Evolutionary conservation across 2,888 invertebrate species (phyloP).

Genomic region (Drosophila fungiperda): DNA sequence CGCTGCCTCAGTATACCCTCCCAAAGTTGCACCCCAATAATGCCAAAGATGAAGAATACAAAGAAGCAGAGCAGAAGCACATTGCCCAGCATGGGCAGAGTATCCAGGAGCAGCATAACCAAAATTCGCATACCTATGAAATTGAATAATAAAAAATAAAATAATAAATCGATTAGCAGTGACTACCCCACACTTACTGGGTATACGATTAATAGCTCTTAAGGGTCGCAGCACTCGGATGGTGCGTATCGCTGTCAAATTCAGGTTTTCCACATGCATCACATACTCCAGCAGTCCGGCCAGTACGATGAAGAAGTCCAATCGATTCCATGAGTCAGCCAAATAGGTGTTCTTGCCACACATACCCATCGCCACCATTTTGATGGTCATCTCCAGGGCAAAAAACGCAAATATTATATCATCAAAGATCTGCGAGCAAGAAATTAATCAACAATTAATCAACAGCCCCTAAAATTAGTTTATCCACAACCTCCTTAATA

Average conservation of each 20-base stretch:
- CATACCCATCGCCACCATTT: slow-evolving; percentile 99
- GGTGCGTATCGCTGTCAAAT: slow-evolving; percentile 98
- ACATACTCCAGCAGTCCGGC: slow-evolving; percentile 97
- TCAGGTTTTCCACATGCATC: slow-evolving; percentile 98
- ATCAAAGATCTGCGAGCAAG: slow-evolving; percentile 94
- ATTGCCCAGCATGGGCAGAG: slow-evolving; percentile 99
- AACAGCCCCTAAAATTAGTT: neutral
- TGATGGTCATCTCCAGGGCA: slow-evolving; percentile 98
- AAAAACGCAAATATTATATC: slow-evolving; percentile 99
- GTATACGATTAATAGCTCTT: slow-evolving; percentile 99
- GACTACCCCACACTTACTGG: slow-evolving; percentile 91
- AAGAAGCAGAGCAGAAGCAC: slow-evolving; percentile 99
- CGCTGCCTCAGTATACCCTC: slow-evolving; percentile 98
- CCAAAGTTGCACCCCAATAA: slow-evolving; percentile 99
- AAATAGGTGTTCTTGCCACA: slow-evolving; percentile 97
- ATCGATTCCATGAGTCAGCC: slow-evolving; percentile 99
- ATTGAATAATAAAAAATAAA: too few species aligned
- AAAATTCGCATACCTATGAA: slow-evolving; percentile 97
- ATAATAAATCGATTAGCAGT: neutral
- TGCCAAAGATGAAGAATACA: slow-evolving; percentile 99
- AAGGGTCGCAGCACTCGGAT: slow-evolving; percentile 98
- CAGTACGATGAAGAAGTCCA: slow-evolving; percentile 98
- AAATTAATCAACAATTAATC: neutral
- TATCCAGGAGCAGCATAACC: slow-evolving; percentile 99
- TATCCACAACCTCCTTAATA: neutral